Evolutionary conservation across 2,113 vertebrate species (phyloP).

Genomic region (Rhinichthys klamathensis): DNA sequence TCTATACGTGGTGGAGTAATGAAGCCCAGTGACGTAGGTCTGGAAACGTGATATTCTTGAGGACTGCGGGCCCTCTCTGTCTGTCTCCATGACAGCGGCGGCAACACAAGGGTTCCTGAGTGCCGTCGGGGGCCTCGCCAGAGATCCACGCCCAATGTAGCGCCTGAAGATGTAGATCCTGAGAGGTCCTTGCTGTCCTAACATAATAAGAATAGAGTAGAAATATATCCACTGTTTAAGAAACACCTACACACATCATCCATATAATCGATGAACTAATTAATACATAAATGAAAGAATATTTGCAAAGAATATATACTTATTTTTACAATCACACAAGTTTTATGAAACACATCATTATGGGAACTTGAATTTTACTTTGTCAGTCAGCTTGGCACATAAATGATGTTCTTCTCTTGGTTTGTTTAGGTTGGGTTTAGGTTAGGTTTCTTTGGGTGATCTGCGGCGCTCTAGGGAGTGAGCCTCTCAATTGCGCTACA

Average conservation of each 20-base stretch:
- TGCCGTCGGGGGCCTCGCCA: slow-evolving; percentile 87
- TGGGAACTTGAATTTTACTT: neutral
- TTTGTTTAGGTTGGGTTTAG: slow-evolving; percentile 1
- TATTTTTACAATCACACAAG: neutral
- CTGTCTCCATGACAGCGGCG: slow-evolving; percentile 88
- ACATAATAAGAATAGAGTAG: slow-evolving; percentile 17
- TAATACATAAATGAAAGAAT: neutral
- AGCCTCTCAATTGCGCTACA: neutral
- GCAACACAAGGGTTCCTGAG: slow-evolving; percentile 90
- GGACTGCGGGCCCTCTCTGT: slow-evolving; percentile 81
- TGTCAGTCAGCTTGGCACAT: neutral
- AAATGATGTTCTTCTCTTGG: neutral
- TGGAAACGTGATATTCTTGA: slow-evolving; percentile 79
- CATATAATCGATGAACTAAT: neutral
- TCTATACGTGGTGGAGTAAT: slow-evolving; percentile 85
- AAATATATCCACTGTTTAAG: neutral
- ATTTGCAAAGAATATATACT: neutral
- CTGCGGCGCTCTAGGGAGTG: neutral
- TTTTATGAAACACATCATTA: neutral
- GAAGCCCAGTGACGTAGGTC: slow-evolving; percentile 87
- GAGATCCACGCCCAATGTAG: slow-evolving; percentile 85
- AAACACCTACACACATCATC: neutral
- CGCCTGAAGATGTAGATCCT: slow-evolving; percentile 77
- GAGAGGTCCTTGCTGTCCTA: slow-evolving; percentile 82
- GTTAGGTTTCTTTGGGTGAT: slow-evolving; percentile 7